Evolutionary conservation across 2,797 vertebrate genomes (phyloP).

Genomic region (Trachurus trachurus): DNA sequence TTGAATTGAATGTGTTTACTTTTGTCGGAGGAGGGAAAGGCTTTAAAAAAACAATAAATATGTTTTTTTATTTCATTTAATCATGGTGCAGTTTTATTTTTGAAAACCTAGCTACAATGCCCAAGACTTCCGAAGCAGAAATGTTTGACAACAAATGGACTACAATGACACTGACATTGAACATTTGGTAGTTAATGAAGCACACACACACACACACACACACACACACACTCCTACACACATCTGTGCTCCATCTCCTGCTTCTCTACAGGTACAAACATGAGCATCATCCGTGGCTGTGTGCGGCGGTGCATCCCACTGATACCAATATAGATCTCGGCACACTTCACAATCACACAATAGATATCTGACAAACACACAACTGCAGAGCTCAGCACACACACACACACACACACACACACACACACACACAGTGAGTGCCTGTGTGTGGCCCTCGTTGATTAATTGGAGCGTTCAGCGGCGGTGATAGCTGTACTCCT

Average conservation of each 20-base stretch:
- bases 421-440: slow-evolving; percentile 14
- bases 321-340: slow-evolving; percentile 58
- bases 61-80: background rate
- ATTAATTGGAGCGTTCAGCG: slow-evolving; percentile 81
- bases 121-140: background rate
- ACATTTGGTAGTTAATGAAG: background rate
- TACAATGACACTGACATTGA: background rate
- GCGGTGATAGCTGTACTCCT: slow-evolving; percentile 78
- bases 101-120: background rate
- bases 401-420: too few species aligned
- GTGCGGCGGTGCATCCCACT: slow-evolving; percentile 19
- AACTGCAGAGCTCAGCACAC: background rate
- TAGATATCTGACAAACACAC: slow-evolving; percentile 32
- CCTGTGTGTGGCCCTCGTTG: slow-evolving; percentile 67
- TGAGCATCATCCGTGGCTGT: slow-evolving; percentile 60
- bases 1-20: background rate
- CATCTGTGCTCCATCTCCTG: slow-evolving; percentile 19
- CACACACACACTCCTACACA: background rate
- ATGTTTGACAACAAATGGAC: background rate
- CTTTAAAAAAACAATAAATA: background rate
- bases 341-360: slow-evolving; percentile 48
- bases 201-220: slow-evolving; percentile 6
- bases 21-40: background rate
- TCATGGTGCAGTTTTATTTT: background rate
- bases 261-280: slow-evolving; percentile 26